Percentiles rank a stretch among this genome's conserved stretches.
These are phyloP conservation scores for Phyllotreta cruciferae DNA, from an alignment of 2,888 invertebrate genomes.

Conservation along the genomic window DNA sequence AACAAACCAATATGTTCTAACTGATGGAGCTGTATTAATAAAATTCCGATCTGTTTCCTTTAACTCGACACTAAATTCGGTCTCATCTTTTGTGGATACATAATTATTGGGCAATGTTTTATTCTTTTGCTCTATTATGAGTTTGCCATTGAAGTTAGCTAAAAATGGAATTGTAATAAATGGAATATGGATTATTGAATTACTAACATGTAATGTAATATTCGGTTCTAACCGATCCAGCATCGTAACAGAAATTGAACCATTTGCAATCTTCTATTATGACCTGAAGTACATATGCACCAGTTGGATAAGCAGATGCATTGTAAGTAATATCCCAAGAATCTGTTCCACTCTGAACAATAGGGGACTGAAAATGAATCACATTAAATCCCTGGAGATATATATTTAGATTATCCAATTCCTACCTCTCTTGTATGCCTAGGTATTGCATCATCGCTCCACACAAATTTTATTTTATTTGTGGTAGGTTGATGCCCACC, in stretches of 20 bases:
- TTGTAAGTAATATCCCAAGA: slow-evolving; percentile 71
- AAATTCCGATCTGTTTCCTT: slow-evolving; percentile 69
- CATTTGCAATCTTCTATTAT: slow-evolving; percentile 57
- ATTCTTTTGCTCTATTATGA: slow-evolving; percentile 71
- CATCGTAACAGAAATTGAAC: slow-evolving; percentile 56
- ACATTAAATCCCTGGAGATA: background rate
- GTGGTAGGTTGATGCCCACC: slow-evolving; percentile 58
- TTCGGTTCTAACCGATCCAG: slow-evolving; percentile 57
- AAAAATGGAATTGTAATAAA: slow-evolving; percentile 18
- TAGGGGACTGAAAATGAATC: slow-evolving; percentile 56
- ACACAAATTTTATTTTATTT: slow-evolving; percentile 60
- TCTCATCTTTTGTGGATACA: slow-evolving; percentile 69
- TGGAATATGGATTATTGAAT: slow-evolving; percentile 11
- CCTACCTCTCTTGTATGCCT: slow-evolving; percentile 62
- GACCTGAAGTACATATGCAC: slow-evolving; percentile 68
- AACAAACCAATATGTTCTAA: slow-evolving; percentile 79
- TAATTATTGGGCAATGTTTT: slow-evolving; percentile 64
- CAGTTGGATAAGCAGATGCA: slow-evolving; percentile 62
- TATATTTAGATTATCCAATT: background rate
- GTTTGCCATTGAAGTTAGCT: slow-evolving; percentile 74
- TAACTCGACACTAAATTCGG: slow-evolving; percentile 67
- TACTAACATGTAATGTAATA: slow-evolving; percentile 63
- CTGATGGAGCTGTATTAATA: slow-evolving; percentile 64
- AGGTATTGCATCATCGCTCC: slow-evolving; percentile 68
- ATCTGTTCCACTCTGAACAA: slow-evolving; percentile 63